Evolutionary conservation across 2,888 invertebrate species (phyloP).

Genomic region (Tenthredo scrophulariae): DNA sequence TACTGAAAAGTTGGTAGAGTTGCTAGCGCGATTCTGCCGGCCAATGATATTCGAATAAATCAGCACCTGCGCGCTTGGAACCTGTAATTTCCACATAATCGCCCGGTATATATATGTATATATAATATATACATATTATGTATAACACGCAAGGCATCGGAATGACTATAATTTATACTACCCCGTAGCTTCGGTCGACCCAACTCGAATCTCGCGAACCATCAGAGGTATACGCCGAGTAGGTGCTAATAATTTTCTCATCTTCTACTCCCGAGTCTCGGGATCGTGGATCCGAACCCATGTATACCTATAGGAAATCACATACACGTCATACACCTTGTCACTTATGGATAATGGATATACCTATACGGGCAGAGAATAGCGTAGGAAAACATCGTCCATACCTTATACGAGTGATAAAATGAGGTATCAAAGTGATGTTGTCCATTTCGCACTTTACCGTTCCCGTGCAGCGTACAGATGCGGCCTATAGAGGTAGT

Average conservation of each 20-base stretch:
- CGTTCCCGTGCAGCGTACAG: neutral
- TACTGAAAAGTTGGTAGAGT: too few relatives aligned
- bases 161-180: constrained; percentile 1
- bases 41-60: too few relatives aligned
- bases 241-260: neutral
- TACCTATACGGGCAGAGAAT: neutral
- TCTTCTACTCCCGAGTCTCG: neutral
- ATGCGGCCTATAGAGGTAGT: neutral
- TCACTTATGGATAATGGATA: neutral
- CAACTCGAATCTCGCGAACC: constrained; percentile 11
- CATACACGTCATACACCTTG: neutral
- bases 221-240: neutral
- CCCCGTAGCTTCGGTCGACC: neutral
- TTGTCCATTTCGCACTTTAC: neutral
- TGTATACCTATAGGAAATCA: neutral
- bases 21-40: too few relatives aligned
- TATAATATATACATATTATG: too few relatives aligned
- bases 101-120: too few relatives aligned
- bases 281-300: neutral
- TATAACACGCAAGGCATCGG: neutral
- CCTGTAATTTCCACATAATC: too few relatives aligned
- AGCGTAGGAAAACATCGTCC: neutral
- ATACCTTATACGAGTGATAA: constrained; percentile 4
- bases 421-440: neutral
- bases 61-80: too few relatives aligned